A percentile compares a stretch with the other conserved stretches of the same genome.
Evolutionary conservation across 1,140 invertebrate species (phyloP).

Genomic region (Aplysia californica): DNA sequence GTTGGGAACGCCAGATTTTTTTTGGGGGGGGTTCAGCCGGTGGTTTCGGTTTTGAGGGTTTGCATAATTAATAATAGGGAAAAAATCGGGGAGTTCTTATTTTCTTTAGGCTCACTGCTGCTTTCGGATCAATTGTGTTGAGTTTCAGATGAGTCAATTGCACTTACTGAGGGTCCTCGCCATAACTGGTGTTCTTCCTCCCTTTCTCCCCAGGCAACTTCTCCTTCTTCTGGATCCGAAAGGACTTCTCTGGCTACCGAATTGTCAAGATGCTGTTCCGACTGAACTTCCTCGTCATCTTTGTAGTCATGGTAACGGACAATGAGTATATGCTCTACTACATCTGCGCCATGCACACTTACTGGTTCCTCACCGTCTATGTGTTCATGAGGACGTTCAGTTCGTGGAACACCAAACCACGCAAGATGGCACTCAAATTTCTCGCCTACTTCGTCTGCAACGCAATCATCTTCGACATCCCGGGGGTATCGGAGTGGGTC

Average conservation of each 20-base stretch:
- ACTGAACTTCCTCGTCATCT: conserved; percentile 53
- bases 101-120: too few species aligned
- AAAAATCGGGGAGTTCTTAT: too few species aligned
- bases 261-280: conserved; percentile 58
- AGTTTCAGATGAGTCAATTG: too few species aligned
- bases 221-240: conserved; percentile 57
- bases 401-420: conserved; percentile 44
- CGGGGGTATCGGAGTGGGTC: conserved; percentile 30
- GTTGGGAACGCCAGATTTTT: too few species aligned
- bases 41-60: too few species aligned
- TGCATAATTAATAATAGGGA: too few species aligned
- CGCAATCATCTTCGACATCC: conserved; percentile 53
- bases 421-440: conserved; percentile 49
- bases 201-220: conserved; percentile 51
- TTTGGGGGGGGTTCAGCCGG: too few species aligned
- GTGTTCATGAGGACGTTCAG: conserved; percentile 46
- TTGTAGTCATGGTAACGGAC: conserved; percentile 40
- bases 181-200: too few species aligned
- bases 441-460: conserved; percentile 41
- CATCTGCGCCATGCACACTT: conserved; percentile 62
- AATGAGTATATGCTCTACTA: conserved; percentile 60
- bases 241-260: conserved; percentile 52
- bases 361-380: conserved; percentile 58
- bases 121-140: too few species aligned
- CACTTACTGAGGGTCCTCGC: too few species aligned